Base-by-base conservation (phyloP, 2,113 vertebrate species). In the Condylura cristata region DNA sequence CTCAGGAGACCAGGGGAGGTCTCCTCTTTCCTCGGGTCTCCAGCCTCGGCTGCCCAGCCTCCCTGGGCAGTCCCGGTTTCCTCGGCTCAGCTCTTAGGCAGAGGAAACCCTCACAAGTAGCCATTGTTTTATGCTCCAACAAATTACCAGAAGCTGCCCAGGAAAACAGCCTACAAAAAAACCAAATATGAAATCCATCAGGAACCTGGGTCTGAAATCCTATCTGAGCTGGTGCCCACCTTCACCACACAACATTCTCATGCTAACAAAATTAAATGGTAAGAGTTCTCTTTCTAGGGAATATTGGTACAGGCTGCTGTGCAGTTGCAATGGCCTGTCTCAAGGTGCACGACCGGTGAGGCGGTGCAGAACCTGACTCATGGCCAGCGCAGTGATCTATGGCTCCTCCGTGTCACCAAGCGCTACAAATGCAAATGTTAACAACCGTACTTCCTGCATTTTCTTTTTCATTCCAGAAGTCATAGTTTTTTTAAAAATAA, bases 271-370 rank as follows among this genome's bases (percentile, higher is more conserved):
- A 53, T 18, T 44, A 78, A 68, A 60, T 26, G 66, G 30, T 48
- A 2, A 22, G n/a, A 34, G 4, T 5, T 61, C 34, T 34, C 41
- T 39, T 44, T n/a, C 63, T 65, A 20, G 37, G 68, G 60, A 75
- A 32, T 6, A 37, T 44, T 5, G 82, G 30, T 37, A 63, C n/a
- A 53, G 71, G 34, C 20, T n/a, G 5, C 56, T 8, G 13, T 13
- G 56, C 16, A 4, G 13, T 30, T 28, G 0, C 34, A 39, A 0
- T 30, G 6, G 20, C 34, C 0, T 13, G n/a, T 28, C 46, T 13
- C 24, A 34, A 3, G 0, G 0, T 11, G 48, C 8, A 3, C 0
- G 1, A 20, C 1, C 46, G 5, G 6, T 12, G n/a, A 39, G 65
- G 65, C 4, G 0, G 37, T 5, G 8, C 53, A 2, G 58, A 18